Percentiles rank a stretch among this genome's conserved stretches.
Evolutionary conservation across 2,797 vertebrate genomes (phyloP).

Genomic region (Lindbergichthys nudifrons): DNA sequence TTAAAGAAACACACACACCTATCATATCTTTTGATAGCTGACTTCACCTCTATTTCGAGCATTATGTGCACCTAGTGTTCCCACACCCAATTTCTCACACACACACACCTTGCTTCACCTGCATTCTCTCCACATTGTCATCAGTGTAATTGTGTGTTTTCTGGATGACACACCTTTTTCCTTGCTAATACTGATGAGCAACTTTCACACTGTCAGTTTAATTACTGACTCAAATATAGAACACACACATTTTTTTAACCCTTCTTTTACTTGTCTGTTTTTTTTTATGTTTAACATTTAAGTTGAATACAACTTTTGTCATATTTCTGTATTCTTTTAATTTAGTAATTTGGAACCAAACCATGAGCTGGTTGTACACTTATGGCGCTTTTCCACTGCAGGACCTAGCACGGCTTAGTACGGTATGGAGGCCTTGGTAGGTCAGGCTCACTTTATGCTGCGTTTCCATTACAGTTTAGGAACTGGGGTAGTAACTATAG

Average conservation of each 20-base stretch:
- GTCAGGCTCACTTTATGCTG: no score
- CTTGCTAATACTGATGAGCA: conserved; percentile 8
- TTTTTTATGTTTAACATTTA: no score
- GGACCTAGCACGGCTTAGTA: no score
- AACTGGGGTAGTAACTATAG: no score
- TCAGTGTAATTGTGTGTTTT: conserved; percentile 15
- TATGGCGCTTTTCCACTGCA: background rate
- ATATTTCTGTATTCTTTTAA: no score
- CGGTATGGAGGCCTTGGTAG: no score
- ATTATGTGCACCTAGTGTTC: background rate
- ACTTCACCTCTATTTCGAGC: background rate
- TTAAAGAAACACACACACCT: conserved; percentile 21
- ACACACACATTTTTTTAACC: no score
- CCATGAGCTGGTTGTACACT: background rate
- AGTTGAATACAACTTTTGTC: no score
- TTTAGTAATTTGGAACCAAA: background rate
- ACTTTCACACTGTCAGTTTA: background rate
- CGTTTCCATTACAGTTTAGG: no score
- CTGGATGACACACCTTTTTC: conserved; percentile 35
- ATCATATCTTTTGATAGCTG: background rate
- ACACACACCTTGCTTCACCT: background rate
- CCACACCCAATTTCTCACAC: conserved; percentile 24
- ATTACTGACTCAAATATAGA: no score
- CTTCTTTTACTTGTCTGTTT: no score
- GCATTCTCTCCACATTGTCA: conserved; percentile 38